Evolutionary conservation across 2,797 vertebrate genomes (phyloP).

Genomic region (Orientallactaga sibirica): DNA sequence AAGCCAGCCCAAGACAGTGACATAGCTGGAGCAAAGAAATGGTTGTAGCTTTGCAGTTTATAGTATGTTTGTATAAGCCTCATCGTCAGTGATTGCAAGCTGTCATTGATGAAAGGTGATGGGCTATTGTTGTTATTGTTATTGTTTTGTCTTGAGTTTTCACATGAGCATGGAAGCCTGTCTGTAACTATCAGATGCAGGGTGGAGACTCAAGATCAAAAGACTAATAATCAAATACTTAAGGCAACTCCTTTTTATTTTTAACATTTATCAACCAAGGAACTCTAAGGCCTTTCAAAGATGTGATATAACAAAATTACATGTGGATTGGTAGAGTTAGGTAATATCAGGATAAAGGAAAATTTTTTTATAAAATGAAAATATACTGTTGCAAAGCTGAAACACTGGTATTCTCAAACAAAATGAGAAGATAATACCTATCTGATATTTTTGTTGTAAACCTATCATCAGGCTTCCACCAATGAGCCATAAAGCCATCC

Average conservation of each 20-base stretch:
- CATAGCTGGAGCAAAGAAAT: not conserved
- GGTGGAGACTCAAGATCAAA: not conserved
- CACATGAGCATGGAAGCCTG: not conserved
- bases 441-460: not conserved
- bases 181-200: not conserved
- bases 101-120: not conserved
- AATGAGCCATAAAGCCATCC: not conserved
- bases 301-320: not conserved
- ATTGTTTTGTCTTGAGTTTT: conserved; percentile 39
- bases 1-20: not conserved
- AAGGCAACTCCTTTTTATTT: not conserved
- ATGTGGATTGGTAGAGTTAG: not conserved
- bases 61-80: not conserved
- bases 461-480: not conserved
- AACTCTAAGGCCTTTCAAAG: not conserved
- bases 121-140: not conserved
- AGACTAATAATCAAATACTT: not conserved
- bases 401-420: conserved; percentile 33
- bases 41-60: not conserved
- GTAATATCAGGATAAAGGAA: not conserved
- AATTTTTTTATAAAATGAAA: conserved; percentile 44
- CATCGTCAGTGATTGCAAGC: not conserved
- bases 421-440: not conserved
- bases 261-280: not conserved
- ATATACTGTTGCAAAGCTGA: conserved; percentile 7